Base-by-base conservation (phyloP, 2,797 vertebrate genomes). In the Hydrolagus colliei region DNA sequence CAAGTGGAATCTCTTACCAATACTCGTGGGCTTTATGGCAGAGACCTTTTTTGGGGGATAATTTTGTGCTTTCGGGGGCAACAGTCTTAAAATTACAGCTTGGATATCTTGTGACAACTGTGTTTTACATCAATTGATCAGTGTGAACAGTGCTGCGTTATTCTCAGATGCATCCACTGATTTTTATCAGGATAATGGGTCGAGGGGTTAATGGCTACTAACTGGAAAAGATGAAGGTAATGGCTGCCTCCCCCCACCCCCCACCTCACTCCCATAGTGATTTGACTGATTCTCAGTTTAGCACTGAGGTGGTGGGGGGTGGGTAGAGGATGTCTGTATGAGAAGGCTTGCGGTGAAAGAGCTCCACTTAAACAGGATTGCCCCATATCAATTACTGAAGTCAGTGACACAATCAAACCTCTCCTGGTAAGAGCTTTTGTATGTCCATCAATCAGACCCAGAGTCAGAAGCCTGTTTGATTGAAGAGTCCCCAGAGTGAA, bases 211-310 rank as follows among this genome's bases (percentile, higher is more conserved):
- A 9, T 11, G 79, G 14, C 6, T 84, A 67, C 11, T 84, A 27
- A 84, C 67, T 71, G 79, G 65, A 68, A 84, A 84, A 84, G 79
- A 84, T 68, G 71, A 71, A 41, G 79, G 65, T 84, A 84, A 84
- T 68, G 67, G 22, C 65, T 84, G 65, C 41, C 41, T 52, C 41
- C 6, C 6, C 6, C 41, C 27, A 27, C 41, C 41, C 41, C 41
- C 41, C 41, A 52, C 6, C 27, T 27, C 27, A 27, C 27, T 27
- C 27, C 41, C 41, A 52, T 52, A 52, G 41, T 52, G 41, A 52
- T 6, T 52, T 52, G 41, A 52, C 41, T 52, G 41, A 52, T 52
- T 3, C 41, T 52, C 6, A 52, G 41, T 52, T 52, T 52, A 52
- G 41, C 41, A 6, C 41, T 27, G 27, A 27, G 27, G 6, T 52